phyloP scores from a whole-genome alignment of 2,888 invertebrate species.

The Caenorhabditis virilis region DNA sequence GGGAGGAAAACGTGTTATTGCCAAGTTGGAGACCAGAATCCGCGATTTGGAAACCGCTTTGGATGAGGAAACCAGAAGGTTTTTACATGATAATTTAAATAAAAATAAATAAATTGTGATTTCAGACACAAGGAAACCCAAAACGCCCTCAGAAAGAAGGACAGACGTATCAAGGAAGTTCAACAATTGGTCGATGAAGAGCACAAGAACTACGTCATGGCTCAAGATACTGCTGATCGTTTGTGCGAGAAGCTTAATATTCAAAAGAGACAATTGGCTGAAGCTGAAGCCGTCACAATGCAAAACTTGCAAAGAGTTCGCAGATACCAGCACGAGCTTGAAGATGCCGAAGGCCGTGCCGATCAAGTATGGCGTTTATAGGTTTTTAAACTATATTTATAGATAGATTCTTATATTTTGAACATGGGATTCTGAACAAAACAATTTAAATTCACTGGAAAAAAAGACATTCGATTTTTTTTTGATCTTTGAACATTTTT shows the following conservation, averaged over 20 bases:
- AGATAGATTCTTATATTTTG: too few species aligned
- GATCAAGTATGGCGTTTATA: too few species aligned
- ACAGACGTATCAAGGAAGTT: constrained; percentile 92
- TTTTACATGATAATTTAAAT: too few species aligned
- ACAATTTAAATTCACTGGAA: too few species aligned
- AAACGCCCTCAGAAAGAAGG: constrained; percentile 96
- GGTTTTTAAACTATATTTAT: too few species aligned
- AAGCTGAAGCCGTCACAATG: constrained; percentile 75
- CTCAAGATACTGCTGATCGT: constrained; percentile 78
- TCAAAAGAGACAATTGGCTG: constrained; percentile 92
- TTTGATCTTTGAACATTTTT: too few species aligned
- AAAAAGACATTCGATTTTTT: too few species aligned
- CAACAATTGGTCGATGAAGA: constrained; percentile 84
- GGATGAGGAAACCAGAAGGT: constrained; percentile 87
- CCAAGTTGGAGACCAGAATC: constrained; percentile 91
- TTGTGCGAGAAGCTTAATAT: constrained; percentile 82
- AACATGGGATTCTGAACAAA: too few species aligned
- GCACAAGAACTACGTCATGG: constrained; percentile 88
- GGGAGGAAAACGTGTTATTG: constrained; percentile 93
- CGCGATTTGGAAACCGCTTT: constrained; percentile 91
- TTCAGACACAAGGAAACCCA: constrained; percentile 90
- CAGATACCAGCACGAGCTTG: constrained; percentile 95
- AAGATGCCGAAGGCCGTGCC: constrained; percentile 86
- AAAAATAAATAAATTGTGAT: too few species aligned
- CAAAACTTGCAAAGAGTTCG: constrained; percentile 92